Conservation (phyloP, 2,113 vertebrate species). For the Globicephala melas region DNA sequence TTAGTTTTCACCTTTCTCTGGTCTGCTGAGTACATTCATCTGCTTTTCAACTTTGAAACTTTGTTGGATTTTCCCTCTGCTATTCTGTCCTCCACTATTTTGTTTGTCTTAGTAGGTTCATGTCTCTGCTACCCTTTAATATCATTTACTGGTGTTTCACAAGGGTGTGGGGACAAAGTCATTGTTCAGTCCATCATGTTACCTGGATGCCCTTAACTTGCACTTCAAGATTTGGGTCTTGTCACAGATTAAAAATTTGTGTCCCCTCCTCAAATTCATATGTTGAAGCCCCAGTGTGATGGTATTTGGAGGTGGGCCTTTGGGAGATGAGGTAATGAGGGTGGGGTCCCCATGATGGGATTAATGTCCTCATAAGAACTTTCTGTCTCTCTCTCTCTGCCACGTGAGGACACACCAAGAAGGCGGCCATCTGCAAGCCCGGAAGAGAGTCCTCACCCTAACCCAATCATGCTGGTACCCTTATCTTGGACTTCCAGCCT, state of each 20-base stretch:
- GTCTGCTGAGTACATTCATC: neutral
- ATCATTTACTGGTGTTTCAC: neutral
- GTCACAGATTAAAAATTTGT: neutral
- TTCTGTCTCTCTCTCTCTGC: neutral
- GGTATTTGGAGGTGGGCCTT: neutral
- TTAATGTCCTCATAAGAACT: neutral
- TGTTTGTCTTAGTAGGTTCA: neutral
- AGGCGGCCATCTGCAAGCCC: rapidly evolving
- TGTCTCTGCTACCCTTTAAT: neutral
- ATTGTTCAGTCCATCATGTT: neutral
- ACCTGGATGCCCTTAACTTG: neutral
- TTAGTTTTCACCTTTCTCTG: neutral
- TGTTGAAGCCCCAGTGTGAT: neutral
- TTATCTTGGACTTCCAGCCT: neutral
- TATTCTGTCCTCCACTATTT: neutral
- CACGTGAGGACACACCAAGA: neutral
- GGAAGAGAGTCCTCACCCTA: neutral
- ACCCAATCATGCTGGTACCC: neutral
- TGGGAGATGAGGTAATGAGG: neutral
- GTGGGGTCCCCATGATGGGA: neutral
- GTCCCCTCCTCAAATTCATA: no score
- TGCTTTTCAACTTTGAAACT: neutral
- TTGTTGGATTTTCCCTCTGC: neutral
- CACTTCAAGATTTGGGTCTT: neutral
- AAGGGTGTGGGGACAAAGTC: neutral